These are phyloP conservation scores for Rhinoderma darwinii DNA, from an alignment of 2,113 vertebrate species.

Conservation along the genomic window DNA sequence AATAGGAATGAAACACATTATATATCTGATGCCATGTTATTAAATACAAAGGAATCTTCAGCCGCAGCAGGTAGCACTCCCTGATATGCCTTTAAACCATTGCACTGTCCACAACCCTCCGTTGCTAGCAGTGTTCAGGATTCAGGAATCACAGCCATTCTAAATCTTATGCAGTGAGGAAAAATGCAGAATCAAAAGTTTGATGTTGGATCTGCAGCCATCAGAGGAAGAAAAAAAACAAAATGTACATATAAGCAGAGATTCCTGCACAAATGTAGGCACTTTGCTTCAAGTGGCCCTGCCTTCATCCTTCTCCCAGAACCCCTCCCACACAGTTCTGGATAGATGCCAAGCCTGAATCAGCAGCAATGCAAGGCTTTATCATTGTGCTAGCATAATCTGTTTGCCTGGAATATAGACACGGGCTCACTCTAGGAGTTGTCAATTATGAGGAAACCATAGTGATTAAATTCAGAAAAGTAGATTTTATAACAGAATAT, in stretches of 20 bases:
- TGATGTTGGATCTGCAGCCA: slow-evolving; percentile 68
- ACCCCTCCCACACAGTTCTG: slow-evolving; percentile 75
- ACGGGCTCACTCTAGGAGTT: slow-evolving; percentile 71
- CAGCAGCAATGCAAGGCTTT: slow-evolving; percentile 81
- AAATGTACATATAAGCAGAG: background rate
- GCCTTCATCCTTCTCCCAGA: slow-evolving; percentile 74
- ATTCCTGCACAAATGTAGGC: slow-evolving; percentile 63
- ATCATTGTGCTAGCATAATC: slow-evolving; percentile 75
- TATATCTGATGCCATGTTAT: background rate
- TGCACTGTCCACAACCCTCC: slow-evolving; percentile 67
- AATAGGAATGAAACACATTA: slow-evolving; percentile 62
- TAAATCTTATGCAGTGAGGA: slow-evolving; percentile 52
- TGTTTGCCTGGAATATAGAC: slow-evolving; percentile 71
- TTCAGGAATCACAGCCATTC: background rate
- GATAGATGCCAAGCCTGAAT: slow-evolving; percentile 83
- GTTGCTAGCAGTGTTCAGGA: slow-evolving; percentile 38
- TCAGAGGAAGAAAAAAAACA: slow-evolving; percentile 35
- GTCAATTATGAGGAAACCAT: slow-evolving; percentile 69
- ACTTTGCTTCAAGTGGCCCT: slow-evolving; percentile 73
- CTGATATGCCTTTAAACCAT: slow-evolving; percentile 80
- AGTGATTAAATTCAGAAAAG: slow-evolving; percentile 65
- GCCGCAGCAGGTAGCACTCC: slow-evolving; percentile 67
- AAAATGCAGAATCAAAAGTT: slow-evolving; percentile 63
- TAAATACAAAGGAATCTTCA: background rate
- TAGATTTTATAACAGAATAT: background rate